Conservation (phyloP, 2,797 vertebrate species). For the Sternotherus odoratus region DNA sequence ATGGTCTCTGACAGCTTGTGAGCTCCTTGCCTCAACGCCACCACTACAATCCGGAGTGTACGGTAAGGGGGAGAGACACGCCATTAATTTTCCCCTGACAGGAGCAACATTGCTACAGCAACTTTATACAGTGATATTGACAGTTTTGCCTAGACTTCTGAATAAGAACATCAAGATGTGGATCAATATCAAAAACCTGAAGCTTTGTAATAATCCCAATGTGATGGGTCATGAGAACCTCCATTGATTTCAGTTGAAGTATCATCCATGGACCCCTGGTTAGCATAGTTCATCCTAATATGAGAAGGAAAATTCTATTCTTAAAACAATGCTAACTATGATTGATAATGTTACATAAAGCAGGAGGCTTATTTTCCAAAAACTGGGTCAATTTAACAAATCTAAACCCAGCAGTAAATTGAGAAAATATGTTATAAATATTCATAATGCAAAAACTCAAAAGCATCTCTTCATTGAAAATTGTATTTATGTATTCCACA, state of each 20-base stretch:
- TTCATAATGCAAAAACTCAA: neutral
- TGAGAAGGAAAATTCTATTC: neutral
- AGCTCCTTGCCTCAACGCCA: too few relatives aligned
- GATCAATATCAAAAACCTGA: rapidly evolving
- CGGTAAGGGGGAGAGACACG: too few relatives aligned
- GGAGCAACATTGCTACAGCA: neutral
- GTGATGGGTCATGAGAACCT: rapidly evolving
- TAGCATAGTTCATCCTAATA: neutral
- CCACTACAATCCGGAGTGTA: too few relatives aligned
- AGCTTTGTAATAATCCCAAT: neutral
- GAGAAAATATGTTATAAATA: neutral
- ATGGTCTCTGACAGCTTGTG: too few relatives aligned
- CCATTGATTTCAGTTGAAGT: neutral
- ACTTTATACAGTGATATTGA: neutral
- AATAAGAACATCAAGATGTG: neutral
- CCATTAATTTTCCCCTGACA: too few relatives aligned
- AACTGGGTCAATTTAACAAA: neutral
- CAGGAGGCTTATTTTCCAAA: neutral
- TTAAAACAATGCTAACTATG: neutral
- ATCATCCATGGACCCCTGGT: rapidly evolving
- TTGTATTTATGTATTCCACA: neutral
- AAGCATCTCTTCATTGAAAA: neutral
- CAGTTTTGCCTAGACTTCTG: neutral
- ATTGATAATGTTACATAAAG: neutral
- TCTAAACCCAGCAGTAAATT: neutral